phyloP scores from a whole-genome alignment of 1,140 invertebrate genomes.

The Ditylenchus dipsaci region DNA sequence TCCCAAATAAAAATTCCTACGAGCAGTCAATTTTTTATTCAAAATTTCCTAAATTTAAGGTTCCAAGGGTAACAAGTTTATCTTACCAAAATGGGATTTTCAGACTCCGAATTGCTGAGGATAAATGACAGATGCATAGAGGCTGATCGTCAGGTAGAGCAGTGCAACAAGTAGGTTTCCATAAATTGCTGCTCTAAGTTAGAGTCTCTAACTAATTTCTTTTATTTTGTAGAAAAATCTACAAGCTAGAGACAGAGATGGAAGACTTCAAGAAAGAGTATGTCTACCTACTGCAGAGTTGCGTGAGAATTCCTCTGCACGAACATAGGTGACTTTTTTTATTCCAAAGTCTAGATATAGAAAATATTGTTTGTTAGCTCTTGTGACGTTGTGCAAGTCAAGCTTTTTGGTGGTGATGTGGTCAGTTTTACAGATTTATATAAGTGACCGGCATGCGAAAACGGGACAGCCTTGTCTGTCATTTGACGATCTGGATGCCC shows the following conservation, averaged over 20 bases:
- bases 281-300: slow-evolving; percentile 63
- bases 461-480: slow-evolving; percentile 1
- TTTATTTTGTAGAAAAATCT: slow-evolving; percentile 34
- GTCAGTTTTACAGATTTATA: slow-evolving; percentile 58
- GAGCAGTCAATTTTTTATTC: too few species aligned
- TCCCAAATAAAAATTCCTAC: too few species aligned
- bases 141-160: slow-evolving; percentile 15
- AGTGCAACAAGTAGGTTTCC: slow-evolving; percentile 17
- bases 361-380: too few species aligned
- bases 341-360: too few species aligned
- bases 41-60: too few species aligned
- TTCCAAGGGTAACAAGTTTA: background rate
- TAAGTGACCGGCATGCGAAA: too few species aligned
- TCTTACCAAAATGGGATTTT: background rate
- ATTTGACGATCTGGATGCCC: too few species aligned
- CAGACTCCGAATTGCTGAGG: slow-evolving; percentile 21
- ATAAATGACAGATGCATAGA: slow-evolving; percentile 22
- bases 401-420: slow-evolving; percentile 62
- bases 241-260: slow-evolving; percentile 58
- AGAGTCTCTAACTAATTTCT: background rate
- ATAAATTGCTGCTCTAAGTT: background rate
- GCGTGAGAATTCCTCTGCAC: slow-evolving; percentile 60
- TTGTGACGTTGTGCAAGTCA: slow-evolving; percentile 60
- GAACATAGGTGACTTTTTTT: slow-evolving; percentile 50
- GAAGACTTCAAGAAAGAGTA: slow-evolving; percentile 63